Evolutionary conservation across 2,113 vertebrate genomes (phyloP), one percentile per base, ranked within the genome.

Genomic region (Tor tambroides): DNA sequence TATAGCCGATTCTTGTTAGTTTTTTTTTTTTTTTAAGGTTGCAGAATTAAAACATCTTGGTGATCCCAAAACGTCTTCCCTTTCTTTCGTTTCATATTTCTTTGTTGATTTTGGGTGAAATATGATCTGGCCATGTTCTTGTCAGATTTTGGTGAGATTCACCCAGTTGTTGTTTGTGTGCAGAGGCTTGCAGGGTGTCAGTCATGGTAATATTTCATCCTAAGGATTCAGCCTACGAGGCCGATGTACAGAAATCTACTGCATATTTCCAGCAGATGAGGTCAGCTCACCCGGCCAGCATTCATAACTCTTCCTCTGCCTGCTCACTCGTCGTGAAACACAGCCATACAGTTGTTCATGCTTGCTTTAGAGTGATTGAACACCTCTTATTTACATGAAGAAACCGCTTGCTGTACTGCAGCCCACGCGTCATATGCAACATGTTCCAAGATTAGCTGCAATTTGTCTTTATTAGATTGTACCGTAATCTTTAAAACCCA

Each of bases 291-390:
- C 30, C 17, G 17, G 8, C 15, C 4, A 4, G 75, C 12, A 51
- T 51, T 77, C 75, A 51, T 77, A 51, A 49, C 43, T 35, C n/a
- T 51, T 19, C 7, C 26, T 77, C 41, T 49, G 74, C 43, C 14
- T 76, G 74, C n/a, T 76, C 43, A 17, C n/a, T 49, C 23, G 0
- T 26, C n/a, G 15, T n/a, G 15, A 19, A 26, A 51, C n/a, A 49
- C n/a, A 2, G 75, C 15, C 30, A 0, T 32, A 19, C 30, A 35
- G 15, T 69, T 35, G 65, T 69, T 69, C 65, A 69, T 69, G 8
- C 75, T 77, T 32, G 41, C 41, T 75, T 43, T 43, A n/a, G 41
- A 75, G 23, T 75, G 72, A 75, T 14, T 75, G 41, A 46, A 77
- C 7, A 5, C 7, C 65, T 69, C 65, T 32, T 69, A 32, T 28